Conservation (phyloP, 2,113 vertebrate species). For the Cololabis saira region DNA sequence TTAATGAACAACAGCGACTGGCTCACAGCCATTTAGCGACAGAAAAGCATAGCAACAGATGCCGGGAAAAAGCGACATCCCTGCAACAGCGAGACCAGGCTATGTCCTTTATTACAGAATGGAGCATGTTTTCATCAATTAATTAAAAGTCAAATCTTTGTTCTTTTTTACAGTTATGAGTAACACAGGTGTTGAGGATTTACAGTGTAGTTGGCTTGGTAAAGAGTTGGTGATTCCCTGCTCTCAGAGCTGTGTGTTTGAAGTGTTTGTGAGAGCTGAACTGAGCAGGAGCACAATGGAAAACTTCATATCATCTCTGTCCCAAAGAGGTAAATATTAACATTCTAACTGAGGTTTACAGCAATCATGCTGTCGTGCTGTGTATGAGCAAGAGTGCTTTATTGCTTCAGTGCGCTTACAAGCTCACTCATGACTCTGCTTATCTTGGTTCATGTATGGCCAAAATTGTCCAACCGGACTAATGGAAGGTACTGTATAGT, state of each 20-base stretch:
- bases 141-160: background rate
- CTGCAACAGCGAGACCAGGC: background rate
- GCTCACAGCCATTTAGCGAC: constrained; percentile 5
- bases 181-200: background rate
- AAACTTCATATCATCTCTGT: constrained; percentile 54
- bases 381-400: constrained; percentile 65
- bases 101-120: background rate
- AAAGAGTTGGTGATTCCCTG: constrained; percentile 11
- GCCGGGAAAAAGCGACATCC: background rate
- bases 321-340: constrained; percentile 72
- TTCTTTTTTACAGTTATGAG: constrained; percentile 6
- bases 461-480: constrained; percentile 4
- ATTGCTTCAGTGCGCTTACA: constrained; percentile 39
- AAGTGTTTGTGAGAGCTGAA: constrained; percentile 3
- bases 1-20: background rate
- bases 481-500: background rate
- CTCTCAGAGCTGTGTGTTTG: constrained; percentile 15
- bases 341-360: constrained; percentile 64
- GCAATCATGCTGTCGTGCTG: constrained; percentile 53
- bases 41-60: constrained; percentile 14
- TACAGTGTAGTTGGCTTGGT: background rate
- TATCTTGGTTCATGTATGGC: constrained; percentile 14
- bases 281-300: constrained; percentile 50
- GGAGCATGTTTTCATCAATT: background rate
- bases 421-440: constrained; percentile 37